Evolutionary conservation across 2,113 vertebrate genomes (phyloP), one percentile per base, ranked within the genome.

Genomic region (Rhineura floridana): DNA sequence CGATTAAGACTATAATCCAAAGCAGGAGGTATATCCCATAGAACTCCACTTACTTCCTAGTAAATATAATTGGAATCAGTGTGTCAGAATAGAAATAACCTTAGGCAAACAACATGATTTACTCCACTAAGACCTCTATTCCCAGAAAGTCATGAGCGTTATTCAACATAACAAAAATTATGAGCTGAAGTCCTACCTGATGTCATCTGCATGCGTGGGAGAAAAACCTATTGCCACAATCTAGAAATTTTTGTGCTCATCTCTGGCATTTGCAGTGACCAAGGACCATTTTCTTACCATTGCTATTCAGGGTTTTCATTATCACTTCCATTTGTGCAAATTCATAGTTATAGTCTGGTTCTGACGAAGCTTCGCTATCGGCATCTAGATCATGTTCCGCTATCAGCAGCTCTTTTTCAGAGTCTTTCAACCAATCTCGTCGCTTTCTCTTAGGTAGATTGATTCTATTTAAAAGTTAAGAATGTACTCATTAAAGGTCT

Each of bases 281-380:
- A 67, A 86, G 84, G n/a, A 89, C 11, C 42, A 3, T 17, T 85
- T n/a, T 15, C 95, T 96, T 96, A 99, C 99, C 99, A 33, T 99
- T 99, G 88, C 96, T 99, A 82, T 97, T 98, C 87, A 99, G 96
- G 1, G 98, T 98, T 93, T 99, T 99, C 98, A 99, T 99, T 94
- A 99, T 99, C 87, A 99, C 99, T 94, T 99, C 99, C 98, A 99
- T 99, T 96, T 99, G 98, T 62, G 99, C 99, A 93, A 99, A 99
- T 94, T 99, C 99, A 0, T 99, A 99, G 95, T 97, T 99, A 93
- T 99, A 99, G 95, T 99, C 99, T 89, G 98, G 98, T 90, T 99
- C 99, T 1, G 99, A 99, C n/a, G 98, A 99, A 9, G 98, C 98
- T 95, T 99, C 98, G n/a, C 98, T 99, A 84, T 98, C 97, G 0